Base-by-base conservation (phyloP, 1,140 invertebrate species). In the Lucilia cuprina region DNA sequence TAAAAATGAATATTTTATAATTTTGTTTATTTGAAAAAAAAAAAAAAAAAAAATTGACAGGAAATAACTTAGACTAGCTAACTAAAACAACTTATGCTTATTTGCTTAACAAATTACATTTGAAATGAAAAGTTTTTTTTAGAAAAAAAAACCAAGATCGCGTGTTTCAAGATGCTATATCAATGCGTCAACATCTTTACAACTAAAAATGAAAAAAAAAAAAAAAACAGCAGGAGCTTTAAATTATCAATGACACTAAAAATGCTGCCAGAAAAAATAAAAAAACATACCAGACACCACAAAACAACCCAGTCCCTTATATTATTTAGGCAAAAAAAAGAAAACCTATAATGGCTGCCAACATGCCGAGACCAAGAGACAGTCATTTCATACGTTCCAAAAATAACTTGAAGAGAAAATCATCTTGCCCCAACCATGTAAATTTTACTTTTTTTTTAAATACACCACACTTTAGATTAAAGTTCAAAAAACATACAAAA, bases 241-340 rank as follows among this genome's bases (percentile, higher is more conserved):
- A 80, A 80, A 80, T 80, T 80, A 80, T 80, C 77, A 80, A 80
- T 80, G 77, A 80, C 77, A 80, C 77, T 50, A 80, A 49, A 30
- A 80, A 77, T 77, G 50, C 50, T 17, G 12, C 5, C n/a, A n/a
- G n/a, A n/a, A n/a, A n/a, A n/a, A n/a, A n/a, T n/a, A 41, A 41
- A 2, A 2, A 0, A 41, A 10, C 41, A 41, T 41, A 78, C 17
- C 77, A 80, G 41, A 19, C 77, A 80, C 30, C 74, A 30, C 65
- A 70, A n/a, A 70, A 0, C 21, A 7, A 4, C 65, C 65, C n/a
- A 21, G 21, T 70, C 65, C 65, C 65, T 70, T 70, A 70, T 9
- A 70, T 70, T 30, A 30, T 30, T 30, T 30, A 70, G 7, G 14
- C 55, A 14, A n/a, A 60, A 14, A 60, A 60, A 60, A 17, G 14